These are phyloP conservation scores for Sternotherus odoratus DNA, from an alignment of 2,797 vertebrate species.

Conservation along the genomic window DNA sequence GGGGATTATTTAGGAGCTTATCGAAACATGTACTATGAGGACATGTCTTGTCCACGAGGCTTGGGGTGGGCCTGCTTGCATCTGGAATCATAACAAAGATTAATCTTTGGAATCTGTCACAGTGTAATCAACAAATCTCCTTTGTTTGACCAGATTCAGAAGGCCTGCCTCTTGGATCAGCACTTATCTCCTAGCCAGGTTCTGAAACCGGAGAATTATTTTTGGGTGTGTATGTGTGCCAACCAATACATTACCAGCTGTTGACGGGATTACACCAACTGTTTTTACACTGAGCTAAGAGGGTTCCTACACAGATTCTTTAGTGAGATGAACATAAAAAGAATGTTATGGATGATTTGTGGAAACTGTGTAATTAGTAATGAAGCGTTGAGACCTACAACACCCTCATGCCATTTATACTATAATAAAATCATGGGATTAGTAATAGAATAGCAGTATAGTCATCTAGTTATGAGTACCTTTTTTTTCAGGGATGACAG, in stretches of 20 bases:
- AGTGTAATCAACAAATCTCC: neutral
- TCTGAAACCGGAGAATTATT: neutral
- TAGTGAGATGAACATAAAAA: slow-evolving; percentile 18
- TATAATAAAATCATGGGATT: neutral
- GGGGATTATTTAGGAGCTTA: neutral
- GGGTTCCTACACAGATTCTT: neutral
- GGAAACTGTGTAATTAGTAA: slow-evolving; percentile 25
- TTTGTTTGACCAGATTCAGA: neutral
- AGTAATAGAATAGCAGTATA: neutral
- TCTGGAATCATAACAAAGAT: neutral
- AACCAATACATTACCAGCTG: neutral
- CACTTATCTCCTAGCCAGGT: neutral
- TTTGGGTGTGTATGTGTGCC: neutral
- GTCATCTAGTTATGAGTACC: neutral
- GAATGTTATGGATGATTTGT: neutral
- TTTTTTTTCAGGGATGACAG: neutral
- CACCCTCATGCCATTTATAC: neutral
- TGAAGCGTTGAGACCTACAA: slow-evolving; percentile 2
- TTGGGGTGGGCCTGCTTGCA: neutral
- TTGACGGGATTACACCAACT: neutral
- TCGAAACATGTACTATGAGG: neutral
- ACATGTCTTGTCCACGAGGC: neutral
- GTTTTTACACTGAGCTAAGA: neutral
- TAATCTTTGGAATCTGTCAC: neutral
- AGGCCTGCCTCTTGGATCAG: neutral